Percentiles rank a stretch among this genome's conserved stretches.
phyloP scores from a whole-genome alignment of 2,797 vertebrate genomes.

The Sciurus carolinensis region DNA sequence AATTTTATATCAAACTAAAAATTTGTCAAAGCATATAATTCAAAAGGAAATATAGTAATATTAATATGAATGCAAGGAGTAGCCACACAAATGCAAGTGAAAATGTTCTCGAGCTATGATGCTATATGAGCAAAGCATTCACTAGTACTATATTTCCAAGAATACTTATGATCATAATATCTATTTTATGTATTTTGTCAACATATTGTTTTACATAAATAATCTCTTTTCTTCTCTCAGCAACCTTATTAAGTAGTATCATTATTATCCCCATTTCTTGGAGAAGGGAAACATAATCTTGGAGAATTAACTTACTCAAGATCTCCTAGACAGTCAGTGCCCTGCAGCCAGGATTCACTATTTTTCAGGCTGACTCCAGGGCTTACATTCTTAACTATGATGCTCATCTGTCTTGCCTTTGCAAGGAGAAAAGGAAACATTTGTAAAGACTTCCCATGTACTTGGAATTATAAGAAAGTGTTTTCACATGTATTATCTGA shows the following conservation, averaged over 20 bases:
- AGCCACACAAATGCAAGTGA: not conserved
- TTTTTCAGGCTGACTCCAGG: not conserved
- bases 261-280: not conserved
- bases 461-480: too few species aligned
- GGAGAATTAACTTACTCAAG: not conserved
- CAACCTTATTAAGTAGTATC: not conserved
- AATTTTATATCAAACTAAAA: not conserved
- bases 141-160: not conserved
- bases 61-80: not conserved
- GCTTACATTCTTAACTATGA: not conserved
- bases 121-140: not conserved
- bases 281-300: not conserved
- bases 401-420: not conserved
- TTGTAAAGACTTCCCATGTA: not conserved
- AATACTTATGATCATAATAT: not conserved
- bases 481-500: not conserved
- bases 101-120: not conserved
- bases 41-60: not conserved
- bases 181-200: not conserved
- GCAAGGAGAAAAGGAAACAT: not conserved
- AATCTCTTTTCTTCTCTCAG: not conserved
- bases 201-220: not conserved
- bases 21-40: not conserved
- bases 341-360: not conserved
- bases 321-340: not conserved